phyloP scores from a whole-genome alignment of 2,797 vertebrate species.

The Poeciliopsis gracilis region DNA sequence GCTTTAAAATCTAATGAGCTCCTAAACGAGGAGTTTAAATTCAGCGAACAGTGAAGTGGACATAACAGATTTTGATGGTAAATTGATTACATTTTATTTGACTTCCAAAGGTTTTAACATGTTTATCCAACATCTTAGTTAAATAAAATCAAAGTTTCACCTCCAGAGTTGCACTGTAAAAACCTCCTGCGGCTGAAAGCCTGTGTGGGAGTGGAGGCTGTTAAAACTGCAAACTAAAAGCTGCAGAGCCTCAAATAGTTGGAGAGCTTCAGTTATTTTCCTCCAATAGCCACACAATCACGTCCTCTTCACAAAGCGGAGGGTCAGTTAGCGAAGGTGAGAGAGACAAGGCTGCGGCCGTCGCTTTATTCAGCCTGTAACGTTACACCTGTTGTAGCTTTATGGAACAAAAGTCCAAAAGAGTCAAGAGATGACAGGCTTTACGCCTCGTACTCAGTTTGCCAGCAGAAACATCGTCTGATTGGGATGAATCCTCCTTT shows the following conservation, averaged over 20 bases:
- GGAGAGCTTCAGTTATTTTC: slow-evolving; percentile 8
- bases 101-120: background rate
- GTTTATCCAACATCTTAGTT: background rate
- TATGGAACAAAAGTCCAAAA: background rate
- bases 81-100: background rate
- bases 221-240: slow-evolving; percentile 6
- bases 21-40: background rate
- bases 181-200: background rate
- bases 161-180: background rate
- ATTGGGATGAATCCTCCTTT: background rate
- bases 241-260: slow-evolving; percentile 3
- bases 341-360: background rate
- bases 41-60: background rate
- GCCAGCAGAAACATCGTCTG: background rate
- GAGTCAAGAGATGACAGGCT: background rate
- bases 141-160: background rate
- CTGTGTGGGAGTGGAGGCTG: background rate
- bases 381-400: background rate
- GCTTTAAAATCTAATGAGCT: background rate
- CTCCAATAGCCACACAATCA: slow-evolving; percentile 7
- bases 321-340: slow-evolving; percentile 5
- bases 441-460: background rate
- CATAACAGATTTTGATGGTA: background rate
- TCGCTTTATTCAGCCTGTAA: slow-evolving; percentile 3
- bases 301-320: slow-evolving; percentile 6